phyloP scores from a whole-genome alignment of 2,113 vertebrate species.

The Trematocara marginatum region DNA sequence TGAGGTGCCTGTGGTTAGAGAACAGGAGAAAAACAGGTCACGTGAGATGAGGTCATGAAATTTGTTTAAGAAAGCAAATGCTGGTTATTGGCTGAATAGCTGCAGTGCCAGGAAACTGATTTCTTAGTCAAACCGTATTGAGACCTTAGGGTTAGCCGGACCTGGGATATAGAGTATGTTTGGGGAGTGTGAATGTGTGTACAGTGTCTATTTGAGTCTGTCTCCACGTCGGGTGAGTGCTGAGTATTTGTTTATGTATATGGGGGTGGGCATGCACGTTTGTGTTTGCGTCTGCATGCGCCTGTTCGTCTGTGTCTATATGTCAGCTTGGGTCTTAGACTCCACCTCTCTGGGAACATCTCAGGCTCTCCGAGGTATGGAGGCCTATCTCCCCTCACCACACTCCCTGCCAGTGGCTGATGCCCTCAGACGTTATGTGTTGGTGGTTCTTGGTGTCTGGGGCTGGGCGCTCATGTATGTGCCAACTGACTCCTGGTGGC shows the following conservation, averaged over 20 bases:
- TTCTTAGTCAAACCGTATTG: neutral
- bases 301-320: neutral
- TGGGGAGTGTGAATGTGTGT: neutral
- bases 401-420: neutral
- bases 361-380: neutral
- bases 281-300: rapidly evolving
- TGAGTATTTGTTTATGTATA: neutral
- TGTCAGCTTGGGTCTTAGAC: neutral
- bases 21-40: neutral
- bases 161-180: neutral
- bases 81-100: neutral
- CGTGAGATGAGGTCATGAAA: neutral
- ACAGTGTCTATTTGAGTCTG: neutral
- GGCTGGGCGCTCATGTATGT: neutral
- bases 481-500: rapidly evolving
- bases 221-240: neutral
- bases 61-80: neutral
- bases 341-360: neutral
- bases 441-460: neutral
- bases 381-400: neutral
- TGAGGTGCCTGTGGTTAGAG: neutral
- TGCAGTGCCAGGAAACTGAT: neutral
- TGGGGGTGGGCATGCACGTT: neutral
- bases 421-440: neutral
- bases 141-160: neutral